phyloP scores from a whole-genome alignment of 2,888 invertebrate species.

The Pollenia angustigena region DNA sequence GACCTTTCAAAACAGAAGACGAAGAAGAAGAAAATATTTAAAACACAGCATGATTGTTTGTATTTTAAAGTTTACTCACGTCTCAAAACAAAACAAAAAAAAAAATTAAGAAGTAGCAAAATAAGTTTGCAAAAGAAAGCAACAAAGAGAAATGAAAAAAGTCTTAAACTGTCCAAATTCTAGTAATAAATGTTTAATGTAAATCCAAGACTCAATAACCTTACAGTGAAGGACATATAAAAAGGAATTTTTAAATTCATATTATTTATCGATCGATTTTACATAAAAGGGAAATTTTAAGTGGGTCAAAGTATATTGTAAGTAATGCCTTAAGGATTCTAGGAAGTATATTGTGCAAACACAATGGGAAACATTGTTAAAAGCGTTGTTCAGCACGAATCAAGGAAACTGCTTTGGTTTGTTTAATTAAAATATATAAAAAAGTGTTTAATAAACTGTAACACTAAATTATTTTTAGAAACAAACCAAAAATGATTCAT shows the following conservation, averaged over 20 bases:
- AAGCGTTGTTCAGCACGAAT: no score
- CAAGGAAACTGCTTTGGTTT: no score
- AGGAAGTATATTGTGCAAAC: background rate
- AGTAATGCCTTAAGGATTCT: background rate
- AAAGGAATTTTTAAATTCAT: background rate
- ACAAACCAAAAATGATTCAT: no score
- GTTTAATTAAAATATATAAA: no score
- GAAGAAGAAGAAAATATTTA: slow-evolving; percentile 3
- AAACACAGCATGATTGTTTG: background rate
- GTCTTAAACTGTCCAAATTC: slow-evolving; percentile 32
- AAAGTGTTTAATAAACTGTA: no score
- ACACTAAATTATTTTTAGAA: no score
- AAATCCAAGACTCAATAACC: slow-evolving; percentile 3
- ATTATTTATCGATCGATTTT: background rate
- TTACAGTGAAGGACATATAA: slow-evolving; percentile 1
- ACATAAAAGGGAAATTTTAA: no score
- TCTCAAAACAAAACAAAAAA: background rate
- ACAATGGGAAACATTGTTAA: no score
- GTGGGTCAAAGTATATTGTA: no score
- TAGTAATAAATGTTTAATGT: slow-evolving; percentile 4
- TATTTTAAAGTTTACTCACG: slow-evolving; percentile 38
- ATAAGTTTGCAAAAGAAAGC: background rate
- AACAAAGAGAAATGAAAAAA: background rate
- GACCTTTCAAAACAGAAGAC: slow-evolving; percentile 16
- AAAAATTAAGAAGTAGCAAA: background rate